Conservation (phyloP, 2,113 vertebrate genomes). For the Globicephala melas region DNA sequence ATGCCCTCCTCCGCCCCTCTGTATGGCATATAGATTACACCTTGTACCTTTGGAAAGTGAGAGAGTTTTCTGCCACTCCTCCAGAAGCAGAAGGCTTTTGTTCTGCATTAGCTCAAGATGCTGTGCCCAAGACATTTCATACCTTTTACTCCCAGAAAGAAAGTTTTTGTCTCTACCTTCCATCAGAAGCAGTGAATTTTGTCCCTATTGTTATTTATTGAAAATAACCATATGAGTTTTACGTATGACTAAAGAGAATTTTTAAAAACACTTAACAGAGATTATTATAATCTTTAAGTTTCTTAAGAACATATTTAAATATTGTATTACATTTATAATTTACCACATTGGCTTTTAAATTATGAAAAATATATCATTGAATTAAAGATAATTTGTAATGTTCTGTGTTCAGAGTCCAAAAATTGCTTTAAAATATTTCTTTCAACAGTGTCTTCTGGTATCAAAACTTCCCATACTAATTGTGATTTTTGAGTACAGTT, state of each 20-base stretch:
- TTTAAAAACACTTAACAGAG: not conserved
- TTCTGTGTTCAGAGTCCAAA: not conserved
- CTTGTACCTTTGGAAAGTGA: too few species aligned
- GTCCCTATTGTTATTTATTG: not conserved
- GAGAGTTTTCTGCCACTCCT: not conserved
- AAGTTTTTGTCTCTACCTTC: not conserved
- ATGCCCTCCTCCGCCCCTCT: fast-evolving
- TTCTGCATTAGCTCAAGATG: not conserved
- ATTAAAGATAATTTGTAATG: not conserved
- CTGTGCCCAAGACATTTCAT: not conserved
- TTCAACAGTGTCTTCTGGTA: not conserved
- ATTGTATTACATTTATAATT: not conserved
- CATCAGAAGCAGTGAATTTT: not conserved
- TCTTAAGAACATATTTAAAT: not conserved
- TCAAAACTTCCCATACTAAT: not conserved
- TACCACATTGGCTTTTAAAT: not conserved
- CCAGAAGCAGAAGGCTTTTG: not conserved
- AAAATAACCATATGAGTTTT: not conserved
- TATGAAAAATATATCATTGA: not conserved
- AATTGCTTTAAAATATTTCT: not conserved
- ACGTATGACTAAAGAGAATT: not conserved
- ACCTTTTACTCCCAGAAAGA: not conserved
- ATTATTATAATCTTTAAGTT: not conserved
- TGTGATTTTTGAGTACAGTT: not conserved
- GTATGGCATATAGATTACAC: not conserved